Base-by-base conservation (phyloP, 1,140 invertebrate genomes). In the Aleiodes sp. region DNA sequence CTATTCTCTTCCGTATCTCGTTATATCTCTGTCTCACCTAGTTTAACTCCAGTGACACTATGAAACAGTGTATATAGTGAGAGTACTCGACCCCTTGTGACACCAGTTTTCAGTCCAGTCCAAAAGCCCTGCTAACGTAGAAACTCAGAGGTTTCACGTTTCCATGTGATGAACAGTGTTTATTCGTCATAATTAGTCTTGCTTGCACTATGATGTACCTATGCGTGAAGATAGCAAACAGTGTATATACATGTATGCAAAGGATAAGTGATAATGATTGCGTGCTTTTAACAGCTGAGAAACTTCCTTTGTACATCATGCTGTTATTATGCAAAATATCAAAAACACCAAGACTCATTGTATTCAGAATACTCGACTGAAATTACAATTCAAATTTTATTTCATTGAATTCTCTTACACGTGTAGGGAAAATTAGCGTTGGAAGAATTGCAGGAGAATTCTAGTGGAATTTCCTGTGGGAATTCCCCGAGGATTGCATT, bases 111-210 rank as follows among this genome's bases (percentile, higher is more conserved):
- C 14, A 29, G 29, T 52, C 33, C 31, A 14, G 33, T 24, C 46
- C 65, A 35, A 67, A 57, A 37, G 60, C 60, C 24, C 46, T 52
- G 21, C 19, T 52, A 52, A 52, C 26, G 21, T 29, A 7, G 10
- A 29, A 65, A 57, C 29, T 56, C 37, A 24, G 21, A 33, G 46
- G 59, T 71, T 66, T 62, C 65, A 56, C 43, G 24, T 66, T 61
- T 70, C 68, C 31, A n/a, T 57, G 46, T 73, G 71, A 70, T 70
- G 64, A 73, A 73, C 68, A 56, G 65, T 68, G 68, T 67, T 70
- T 73, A 73, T 73, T 68, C 65, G 66, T 73, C 71, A 73, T 73
- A 73, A 73, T 73, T 73, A 73, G 71, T 43, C 59, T 52, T 21
- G 60, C 63, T 43, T 57, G 56, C 60, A 66, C 24, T 65, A 39